Evolutionary conservation across 2,797 vertebrate species (phyloP), one percentile per base, ranked within the genome.

Genomic region (Anabas testudineus): DNA sequence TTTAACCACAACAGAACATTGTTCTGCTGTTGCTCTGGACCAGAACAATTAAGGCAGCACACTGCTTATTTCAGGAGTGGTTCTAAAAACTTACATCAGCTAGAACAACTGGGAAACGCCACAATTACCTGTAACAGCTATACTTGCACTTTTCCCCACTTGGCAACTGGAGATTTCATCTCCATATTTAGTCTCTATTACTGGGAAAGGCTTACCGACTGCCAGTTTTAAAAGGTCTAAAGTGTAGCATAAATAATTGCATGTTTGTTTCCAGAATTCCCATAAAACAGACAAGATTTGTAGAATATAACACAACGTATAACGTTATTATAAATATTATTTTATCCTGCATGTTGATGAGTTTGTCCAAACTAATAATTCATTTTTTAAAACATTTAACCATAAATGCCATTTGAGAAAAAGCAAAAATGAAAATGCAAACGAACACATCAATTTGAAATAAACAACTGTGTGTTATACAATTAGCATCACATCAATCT

Each of bases 81-180:
- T n/a, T 82, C 21, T 60, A 16, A 67, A 56, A 73, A 78, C 76
- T 59, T 67, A 71, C 76, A 56, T 70, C 63, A 51, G 18, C 10
- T 84, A 62, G 60, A 5, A 24, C 55, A 64, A 53, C 7, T 10
- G 42, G 16, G 41, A 61, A 79, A 67, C 37, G 51, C 45, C 15
- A 13, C 19, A 6, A 56, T 70, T 43, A 54, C 43, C 60, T 48
- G 1, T 4, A 52, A 56, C 72, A 72, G 76, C 80, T 71, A 80
- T 51, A 54, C 5, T 57, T 56, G 57, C 74, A 72, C 77, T 76
- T 83, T 82, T 62, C 43, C 78, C 71, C 28, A 66, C 55, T 85
- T 84, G 81, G 78, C 69, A 69, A 51, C 18, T 4, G 13, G 7
- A 42, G 2, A 34, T 74, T 56, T 74, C 55, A 62, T 65, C 51